Percentiles rank a stretch among this genome's conserved stretches.
Evolutionary conservation across 2,113 vertebrate species (phyloP).

Genomic region (Amphiprion percula): DNA sequence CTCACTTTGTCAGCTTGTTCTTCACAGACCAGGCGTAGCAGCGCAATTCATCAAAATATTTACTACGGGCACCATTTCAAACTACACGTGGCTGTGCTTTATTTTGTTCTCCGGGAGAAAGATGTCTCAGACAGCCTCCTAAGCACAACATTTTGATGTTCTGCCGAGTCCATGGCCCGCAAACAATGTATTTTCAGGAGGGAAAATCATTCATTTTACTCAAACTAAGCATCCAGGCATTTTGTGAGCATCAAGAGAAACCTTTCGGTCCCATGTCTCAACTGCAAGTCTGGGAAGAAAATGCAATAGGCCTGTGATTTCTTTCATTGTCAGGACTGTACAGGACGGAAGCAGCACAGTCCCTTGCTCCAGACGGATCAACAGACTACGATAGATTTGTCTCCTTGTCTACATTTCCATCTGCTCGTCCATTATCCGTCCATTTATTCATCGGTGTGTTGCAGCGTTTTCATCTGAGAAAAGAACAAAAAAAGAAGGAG

Average conservation of each 20-base stretch:
- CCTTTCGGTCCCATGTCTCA: slow-evolving; percentile 40
- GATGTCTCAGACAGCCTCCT: slow-evolving; percentile 43
- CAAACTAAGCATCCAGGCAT: slow-evolving; percentile 37
- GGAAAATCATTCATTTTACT: slow-evolving; percentile 54
- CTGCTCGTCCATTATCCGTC: slow-evolving; percentile 36
- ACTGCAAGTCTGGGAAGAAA: slow-evolving; percentile 38
- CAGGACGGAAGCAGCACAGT: slow-evolving; percentile 19
- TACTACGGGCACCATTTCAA: slow-evolving; percentile 48
- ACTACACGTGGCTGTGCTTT: slow-evolving; percentile 45
- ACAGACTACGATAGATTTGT: slow-evolving; percentile 49
- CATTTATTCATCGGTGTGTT: slow-evolving; percentile 49
- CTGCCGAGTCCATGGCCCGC: slow-evolving; percentile 35
- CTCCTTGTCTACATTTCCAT: slow-evolving; percentile 59
- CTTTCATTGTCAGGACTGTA: slow-evolving; percentile 51
- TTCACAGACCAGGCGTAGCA: slow-evolving; percentile 21
- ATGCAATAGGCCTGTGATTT: slow-evolving; percentile 41
- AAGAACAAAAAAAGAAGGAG: slow-evolving; percentile 43
- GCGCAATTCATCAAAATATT: slow-evolving; percentile 59
- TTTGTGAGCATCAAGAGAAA: slow-evolving; percentile 49
- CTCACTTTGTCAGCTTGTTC: slow-evolving; percentile 52
- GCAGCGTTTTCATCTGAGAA: slow-evolving; percentile 49
- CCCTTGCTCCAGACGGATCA: slow-evolving; percentile 54
- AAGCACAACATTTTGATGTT: slow-evolving; percentile 40
- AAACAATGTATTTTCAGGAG: slow-evolving; percentile 50
- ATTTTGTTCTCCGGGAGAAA: slow-evolving; percentile 1